Evolutionary conservation across 1,140 invertebrate genomes (phyloP), one percentile per base, ranked within the genome.

Genomic region (Bombus terrestris): DNA sequence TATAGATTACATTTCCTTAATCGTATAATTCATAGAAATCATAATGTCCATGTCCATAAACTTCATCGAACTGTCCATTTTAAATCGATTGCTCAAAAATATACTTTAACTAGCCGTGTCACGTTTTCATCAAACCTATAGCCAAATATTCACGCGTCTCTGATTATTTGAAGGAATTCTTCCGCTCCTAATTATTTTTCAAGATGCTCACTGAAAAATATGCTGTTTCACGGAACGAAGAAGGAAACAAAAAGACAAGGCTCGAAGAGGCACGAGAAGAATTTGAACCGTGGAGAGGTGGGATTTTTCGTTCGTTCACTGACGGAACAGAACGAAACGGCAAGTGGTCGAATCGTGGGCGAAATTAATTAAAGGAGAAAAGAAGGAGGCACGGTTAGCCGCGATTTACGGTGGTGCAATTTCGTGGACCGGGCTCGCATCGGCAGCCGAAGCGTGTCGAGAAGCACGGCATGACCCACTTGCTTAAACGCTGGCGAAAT

Each of bases 401-500:
- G 78, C 39, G 64, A 84, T 39, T 71, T 39, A 66, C 8, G n/a
- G 57, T 18, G 84, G 73, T 68, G 72, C 71, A 87, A 90, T 87
- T 89, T 83, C 72, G 79, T 85, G 79, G 66, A 72, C 68, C 78
- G 13, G 81, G 57, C 72, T 64, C 76, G 81, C 78, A 85, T 89
- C 83, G 79, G 64, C 68, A 57, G 75, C 43, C 81, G 88, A 78
- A 77, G 59, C 81, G 69, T 72, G 74, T 86, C 88, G 81, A 74
- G 75, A 82, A 82, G 74, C 88, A 75, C 75, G 66, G 47, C 69
- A 71, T 90, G 89, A 90, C 89, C 88, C 88, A 90, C 86, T 90
- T 90, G 88, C 86, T 88, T 90, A 90, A 90, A 90, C 88, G 88
- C 79, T 83, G 85, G 82, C 75, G 89, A 90, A 90, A 90, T 90